Evolutionary conservation across 1,140 invertebrate species (phyloP), one percentile per base, ranked within the genome.

Genomic region (Drosophila yakuba): DNA sequence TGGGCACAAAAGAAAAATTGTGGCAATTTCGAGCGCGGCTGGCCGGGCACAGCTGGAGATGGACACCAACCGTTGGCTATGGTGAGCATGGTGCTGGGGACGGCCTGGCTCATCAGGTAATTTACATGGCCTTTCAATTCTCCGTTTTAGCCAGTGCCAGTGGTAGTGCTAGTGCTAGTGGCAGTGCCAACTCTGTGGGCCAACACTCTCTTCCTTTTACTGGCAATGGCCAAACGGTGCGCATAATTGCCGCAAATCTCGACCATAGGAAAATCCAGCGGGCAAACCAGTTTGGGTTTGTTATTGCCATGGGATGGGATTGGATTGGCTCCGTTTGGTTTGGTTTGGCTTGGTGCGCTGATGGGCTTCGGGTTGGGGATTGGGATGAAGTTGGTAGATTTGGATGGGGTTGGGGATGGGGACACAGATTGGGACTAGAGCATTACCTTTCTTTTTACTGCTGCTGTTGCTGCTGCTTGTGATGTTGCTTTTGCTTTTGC

Each of bases 181-280:
- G 8, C 50, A 73, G 51, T 51, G 38, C 54, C 72, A 55, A 56
- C 55, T 52, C 54, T 62, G 41, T 72, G 71, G 73, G 76, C 57
- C 78, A 86, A 86, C 83, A 88, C 83, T 88, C 83, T 88, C 83
- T 83, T 88, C 83, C 83, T 89, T 88, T 88, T 88, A 88, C 83
- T 71, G 57, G 51, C 71, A 61, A 54, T 73, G 48, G 74, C 39
- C 83, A 83, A 83, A 80, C 84, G 83, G 75, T 78, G 80, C 83
- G 76, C 83, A 76, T 88, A 89, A 82, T 89, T 83, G 83, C 83
- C 76, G 80, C 71, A 82, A 80, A 89, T 88, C 84, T 88, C 80
- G 80, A 71, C 80, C 84, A 83, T 44, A 66, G 51, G 61, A 80
- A 82, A 86, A 66, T 64, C 47, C 32, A 75, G 64, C 47, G 43